phyloP scores from a whole-genome alignment of 2,888 invertebrate species.

The Ophioninae sp. region DNA sequence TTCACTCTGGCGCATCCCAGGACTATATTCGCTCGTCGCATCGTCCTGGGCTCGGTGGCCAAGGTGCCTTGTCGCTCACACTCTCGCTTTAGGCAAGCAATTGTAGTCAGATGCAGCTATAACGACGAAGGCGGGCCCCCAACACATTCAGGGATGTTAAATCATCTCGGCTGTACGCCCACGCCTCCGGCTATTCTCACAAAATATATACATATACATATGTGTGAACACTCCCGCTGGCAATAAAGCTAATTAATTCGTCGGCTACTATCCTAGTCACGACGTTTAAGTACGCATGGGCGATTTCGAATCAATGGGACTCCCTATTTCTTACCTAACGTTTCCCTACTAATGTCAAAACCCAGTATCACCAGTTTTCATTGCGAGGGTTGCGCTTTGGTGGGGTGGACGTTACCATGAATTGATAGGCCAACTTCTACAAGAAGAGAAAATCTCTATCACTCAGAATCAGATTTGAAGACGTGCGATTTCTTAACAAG shows the following conservation, averaged over 20 bases:
- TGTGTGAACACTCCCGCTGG: constrained; percentile 25
- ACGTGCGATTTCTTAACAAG: not conserved
- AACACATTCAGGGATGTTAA: constrained; percentile 66
- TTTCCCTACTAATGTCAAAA: not conserved
- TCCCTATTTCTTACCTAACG: not conserved
- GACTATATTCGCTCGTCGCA: constrained; percentile 18
- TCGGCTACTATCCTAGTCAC: constrained; percentile 29
- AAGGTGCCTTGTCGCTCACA: constrained; percentile 40
- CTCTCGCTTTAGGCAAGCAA: constrained; percentile 57
- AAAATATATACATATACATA: constrained; percentile 4
- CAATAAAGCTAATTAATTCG: constrained; percentile 68
- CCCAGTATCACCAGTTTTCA: not conserved
- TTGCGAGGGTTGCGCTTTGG: not conserved
- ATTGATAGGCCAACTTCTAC: not conserved
- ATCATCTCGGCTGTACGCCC: constrained; percentile 61
- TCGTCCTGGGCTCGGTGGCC: constrained; percentile 24
- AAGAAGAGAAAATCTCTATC: not conserved
- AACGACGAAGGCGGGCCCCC: constrained; percentile 54
- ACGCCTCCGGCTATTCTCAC: constrained; percentile 45
- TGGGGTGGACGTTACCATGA: not conserved
- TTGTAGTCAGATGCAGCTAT: constrained; percentile 71
- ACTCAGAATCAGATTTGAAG: not conserved
- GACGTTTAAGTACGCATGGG: constrained; percentile 8
- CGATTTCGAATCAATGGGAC: constrained; percentile 1
- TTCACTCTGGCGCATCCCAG: constrained; percentile 58